These are phyloP conservation scores for Madoqua kirkii DNA, from an alignment of 2,113 vertebrate species.

Conservation along the genomic window DNA sequence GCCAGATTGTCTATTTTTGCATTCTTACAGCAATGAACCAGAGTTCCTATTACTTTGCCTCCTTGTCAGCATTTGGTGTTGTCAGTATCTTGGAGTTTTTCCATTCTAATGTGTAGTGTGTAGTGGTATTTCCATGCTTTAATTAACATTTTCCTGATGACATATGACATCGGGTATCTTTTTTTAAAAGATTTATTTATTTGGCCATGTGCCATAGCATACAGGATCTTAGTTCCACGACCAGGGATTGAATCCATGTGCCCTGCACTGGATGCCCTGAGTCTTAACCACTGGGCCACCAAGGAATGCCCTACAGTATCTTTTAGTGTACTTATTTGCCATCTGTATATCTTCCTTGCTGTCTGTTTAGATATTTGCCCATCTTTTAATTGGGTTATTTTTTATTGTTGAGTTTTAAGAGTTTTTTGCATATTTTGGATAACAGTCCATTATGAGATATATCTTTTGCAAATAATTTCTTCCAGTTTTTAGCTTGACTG, in stretches of 20 bases:
- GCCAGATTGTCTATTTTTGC: not conserved
- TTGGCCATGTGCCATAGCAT: not conserved
- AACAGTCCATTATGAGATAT: not conserved
- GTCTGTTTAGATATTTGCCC: not conserved
- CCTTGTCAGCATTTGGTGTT: not conserved
- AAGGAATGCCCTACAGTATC: not conserved
- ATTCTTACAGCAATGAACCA: fast-evolving
- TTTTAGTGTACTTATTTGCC: not conserved
- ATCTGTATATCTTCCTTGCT: not conserved
- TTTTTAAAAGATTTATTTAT: not conserved
- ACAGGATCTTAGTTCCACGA: not conserved
- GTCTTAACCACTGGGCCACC: not conserved
- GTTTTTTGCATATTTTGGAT: not conserved
- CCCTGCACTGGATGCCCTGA: not conserved
- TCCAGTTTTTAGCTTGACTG: not conserved
- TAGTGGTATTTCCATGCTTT: not conserved
- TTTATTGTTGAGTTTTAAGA: not conserved
- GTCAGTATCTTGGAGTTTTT: not conserved
- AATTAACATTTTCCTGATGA: not conserved
- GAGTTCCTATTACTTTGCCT: not conserved
- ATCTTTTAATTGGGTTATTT: not conserved
- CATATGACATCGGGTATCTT: not conserved
- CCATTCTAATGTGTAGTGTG: not conserved
- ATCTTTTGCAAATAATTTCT: not conserved
- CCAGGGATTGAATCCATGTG: not conserved